Base-by-base conservation (phyloP, 64 coral and sea anemone species). In the Actinia tenebrosa region DNA sequence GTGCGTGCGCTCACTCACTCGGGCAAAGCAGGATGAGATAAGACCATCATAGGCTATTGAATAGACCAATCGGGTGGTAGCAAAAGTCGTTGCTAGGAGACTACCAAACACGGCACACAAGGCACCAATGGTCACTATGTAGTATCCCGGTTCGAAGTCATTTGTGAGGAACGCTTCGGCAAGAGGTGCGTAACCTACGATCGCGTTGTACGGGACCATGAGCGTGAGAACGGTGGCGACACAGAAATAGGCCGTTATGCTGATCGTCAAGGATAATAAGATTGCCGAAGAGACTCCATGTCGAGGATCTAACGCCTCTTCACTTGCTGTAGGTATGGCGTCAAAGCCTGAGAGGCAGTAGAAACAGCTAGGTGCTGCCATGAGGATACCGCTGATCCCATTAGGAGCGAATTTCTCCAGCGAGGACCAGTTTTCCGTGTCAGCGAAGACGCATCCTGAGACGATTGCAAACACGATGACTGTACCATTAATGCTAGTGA, bases 401-500 rank as follows among this genome's bases (percentile, higher is more conserved):
- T 90, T 88, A 8, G 94, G 94, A 8, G 91, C 94, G 89, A 95
- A 95, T 56, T 92, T 92, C 15, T 92, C 79, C 26, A 84, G 52
- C 15, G 50, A 87, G 18, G 91, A 92, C 93, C 89, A 91, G 52
- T 91, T 91, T 4, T 80, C 59, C 9, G 93, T 59, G 19, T 89
- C 23, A 16, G 91, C 84, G 22, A 92, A 90, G 58, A 77, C 87
- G 15, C 85, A 68, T 13, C 87, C 93, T 1, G 52, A 88, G 47
- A 92, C 64, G 18, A 92, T 95, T 66, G 89, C 86, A 18, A 95
- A 95, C 23, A 88, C 37, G 45, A 92, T 89, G 18, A 89, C 90
- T 1, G 79, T 62, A 30, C 89, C 25, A 20, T 95, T 95, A 3
- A 84, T 60, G 22, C 61, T 58, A 9, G 72, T 88, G 11, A 75